A percentile compares a stretch with the other conserved stretches of the same genome.
Conservation (phyloP, 2,888 invertebrate species). For the Papilio gigon region DNA sequence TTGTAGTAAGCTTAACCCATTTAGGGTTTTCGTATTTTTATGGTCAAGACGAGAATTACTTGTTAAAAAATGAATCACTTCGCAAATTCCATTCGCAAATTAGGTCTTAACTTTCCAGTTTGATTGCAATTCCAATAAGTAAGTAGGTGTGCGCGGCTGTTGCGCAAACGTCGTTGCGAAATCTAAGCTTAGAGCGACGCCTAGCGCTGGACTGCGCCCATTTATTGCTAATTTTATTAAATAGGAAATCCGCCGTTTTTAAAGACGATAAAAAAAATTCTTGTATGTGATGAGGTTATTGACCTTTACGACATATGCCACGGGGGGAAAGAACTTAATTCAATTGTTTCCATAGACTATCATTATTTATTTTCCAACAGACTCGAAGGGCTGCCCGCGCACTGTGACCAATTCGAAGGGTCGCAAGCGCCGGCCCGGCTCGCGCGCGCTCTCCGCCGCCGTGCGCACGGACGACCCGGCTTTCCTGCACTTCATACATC, state of each 20-base stretch:
- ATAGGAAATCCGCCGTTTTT: slow-evolving; percentile 4
- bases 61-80: slow-evolving; percentile 17
- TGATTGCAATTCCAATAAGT: slow-evolving; percentile 20
- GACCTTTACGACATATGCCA: not conserved
- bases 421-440: slow-evolving; percentile 93
- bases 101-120: slow-evolving; percentile 24
- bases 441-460: slow-evolving; percentile 90
- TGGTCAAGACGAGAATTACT: not conserved
- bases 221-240: slow-evolving; percentile 5
- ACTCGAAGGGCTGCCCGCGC: slow-evolving; percentile 95
- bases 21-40: not conserved
- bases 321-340: too few species aligned
- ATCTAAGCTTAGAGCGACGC: not conserved
- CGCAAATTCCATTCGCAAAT: slow-evolving; percentile 5
- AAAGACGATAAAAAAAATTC: not conserved
- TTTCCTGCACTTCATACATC: slow-evolving; percentile 94
- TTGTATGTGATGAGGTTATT: not conserved
- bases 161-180: slow-evolving; percentile 11
- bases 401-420: slow-evolving; percentile 97
- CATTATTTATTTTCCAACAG: slow-evolving; percentile 69
- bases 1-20: not conserved
- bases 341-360: too few species aligned
- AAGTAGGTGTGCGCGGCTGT: not conserved
- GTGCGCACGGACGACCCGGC: slow-evolving; percentile 92
- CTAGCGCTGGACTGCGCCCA: slow-evolving; percentile 12